Evolutionary conservation across 2,113 vertebrate genomes (phyloP).

Genomic region (Fregetta grallaria): DNA sequence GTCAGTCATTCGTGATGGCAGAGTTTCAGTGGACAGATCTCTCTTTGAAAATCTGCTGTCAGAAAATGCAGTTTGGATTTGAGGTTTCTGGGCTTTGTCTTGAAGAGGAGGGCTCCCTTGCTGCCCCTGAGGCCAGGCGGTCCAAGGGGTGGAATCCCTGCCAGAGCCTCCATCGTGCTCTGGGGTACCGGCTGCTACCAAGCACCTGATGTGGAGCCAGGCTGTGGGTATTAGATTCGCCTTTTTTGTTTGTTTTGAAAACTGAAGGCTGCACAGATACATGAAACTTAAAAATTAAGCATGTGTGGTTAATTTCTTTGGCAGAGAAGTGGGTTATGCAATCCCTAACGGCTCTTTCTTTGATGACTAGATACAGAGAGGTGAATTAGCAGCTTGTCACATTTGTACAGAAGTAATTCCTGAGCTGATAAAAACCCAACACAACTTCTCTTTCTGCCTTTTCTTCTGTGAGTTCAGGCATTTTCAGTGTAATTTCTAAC

Average conservation of each 20-base stretch:
- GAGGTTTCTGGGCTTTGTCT: not conserved
- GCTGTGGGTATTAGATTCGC: not conserved
- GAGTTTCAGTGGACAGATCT: not conserved
- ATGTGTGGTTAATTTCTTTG: not conserved
- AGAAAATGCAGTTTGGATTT: not conserved
- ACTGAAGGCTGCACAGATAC: not conserved
- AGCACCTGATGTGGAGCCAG: not conserved
- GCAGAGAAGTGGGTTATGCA: not conserved
- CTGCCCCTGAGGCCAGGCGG: not conserved
- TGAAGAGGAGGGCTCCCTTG: rapidly evolving
- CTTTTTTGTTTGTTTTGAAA: not conserved
- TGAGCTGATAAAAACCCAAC: not conserved
- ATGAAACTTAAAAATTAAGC: not conserved
- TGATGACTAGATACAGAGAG: not conserved
- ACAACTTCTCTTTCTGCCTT: not conserved
- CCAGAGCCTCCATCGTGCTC: not conserved
- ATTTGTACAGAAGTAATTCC: not conserved
- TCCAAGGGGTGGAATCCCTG: not conserved
- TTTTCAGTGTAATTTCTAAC: not conserved
- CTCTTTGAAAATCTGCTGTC: not conserved
- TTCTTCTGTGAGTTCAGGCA: not conserved
- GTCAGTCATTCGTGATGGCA: not conserved
- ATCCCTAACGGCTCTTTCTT: not conserved
- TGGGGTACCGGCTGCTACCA: not conserved
- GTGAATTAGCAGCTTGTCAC: not conserved